phyloP scores from a whole-genome alignment of 2,888 invertebrate species.

The Mystacides longicornis region DNA sequence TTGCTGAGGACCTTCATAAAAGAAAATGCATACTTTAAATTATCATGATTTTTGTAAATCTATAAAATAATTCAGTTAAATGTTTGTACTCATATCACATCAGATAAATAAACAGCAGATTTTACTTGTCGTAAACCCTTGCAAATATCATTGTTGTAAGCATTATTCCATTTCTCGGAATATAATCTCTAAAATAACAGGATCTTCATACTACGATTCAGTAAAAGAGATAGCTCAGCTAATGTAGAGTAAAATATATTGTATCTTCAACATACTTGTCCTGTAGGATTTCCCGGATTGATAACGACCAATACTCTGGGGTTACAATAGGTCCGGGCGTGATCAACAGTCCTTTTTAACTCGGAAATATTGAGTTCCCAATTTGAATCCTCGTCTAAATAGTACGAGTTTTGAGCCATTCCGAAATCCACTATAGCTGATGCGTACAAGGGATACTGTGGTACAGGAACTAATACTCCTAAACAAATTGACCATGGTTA shows the following conservation, averaged over 20 bases:
- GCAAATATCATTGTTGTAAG: no score
- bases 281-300: conserved; percentile 99
- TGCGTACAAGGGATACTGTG: conserved; percentile 97
- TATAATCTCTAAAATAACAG: no score
- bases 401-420: conserved; percentile 79
- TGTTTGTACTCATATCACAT: no score
- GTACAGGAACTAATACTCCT: conserved; percentile 95
- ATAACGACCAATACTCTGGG: conserved; percentile 89
- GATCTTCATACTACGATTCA: no score
- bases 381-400: conserved; percentile 76
- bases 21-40: no score
- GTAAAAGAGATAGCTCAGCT: no score
- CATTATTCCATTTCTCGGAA: no score
- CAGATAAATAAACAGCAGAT: no score
- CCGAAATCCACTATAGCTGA: conserved; percentile 91
- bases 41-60: no score
- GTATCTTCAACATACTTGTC: conserved; percentile 43
- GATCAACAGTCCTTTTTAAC: conserved; percentile 65
- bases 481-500: conserved; percentile 27
- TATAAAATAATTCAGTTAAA: no score
- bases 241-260: no score
- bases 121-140: no score
- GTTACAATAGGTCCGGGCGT: conserved; percentile 51
- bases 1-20: conserved; percentile 77
- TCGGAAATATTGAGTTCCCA: conserved; percentile 81